A percentile compares a stretch with the other conserved stretches of the same genome.
phyloP scores from a whole-genome alignment of 2,113 vertebrate species.

The Delphinapterus leucas region DNA sequence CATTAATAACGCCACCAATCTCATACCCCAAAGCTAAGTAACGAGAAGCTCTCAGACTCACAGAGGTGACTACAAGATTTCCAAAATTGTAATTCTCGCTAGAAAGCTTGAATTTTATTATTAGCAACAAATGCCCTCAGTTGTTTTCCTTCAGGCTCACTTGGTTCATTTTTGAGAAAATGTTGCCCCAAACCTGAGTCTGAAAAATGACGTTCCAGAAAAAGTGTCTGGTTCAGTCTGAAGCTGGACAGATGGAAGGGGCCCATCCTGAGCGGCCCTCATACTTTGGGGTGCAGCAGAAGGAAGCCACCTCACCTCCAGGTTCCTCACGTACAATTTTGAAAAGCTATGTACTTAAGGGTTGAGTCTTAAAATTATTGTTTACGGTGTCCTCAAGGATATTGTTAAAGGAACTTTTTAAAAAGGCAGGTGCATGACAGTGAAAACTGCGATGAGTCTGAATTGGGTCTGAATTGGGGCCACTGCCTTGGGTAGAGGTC shows the following conservation, averaged over 20 bases:
- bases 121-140: background rate
- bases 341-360: background rate
- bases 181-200: background rate
- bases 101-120: background rate
- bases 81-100: background rate
- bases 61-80: background rate
- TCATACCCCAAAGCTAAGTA: background rate
- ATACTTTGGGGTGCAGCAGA: rapidly evolving
- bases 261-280: rapidly evolving
- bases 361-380: no score
- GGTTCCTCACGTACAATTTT: rapidly evolving
- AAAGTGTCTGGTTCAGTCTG: background rate
- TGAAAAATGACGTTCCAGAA: background rate
- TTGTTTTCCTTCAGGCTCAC: background rate
- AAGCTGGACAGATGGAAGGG: rapidly evolving
- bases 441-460: background rate
- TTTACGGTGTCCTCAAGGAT: background rate
- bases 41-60: background rate
- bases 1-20: rapidly evolving
- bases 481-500: background rate
- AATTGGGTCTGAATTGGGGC: rapidly evolving
- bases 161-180: background rate
- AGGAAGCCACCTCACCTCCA: background rate
- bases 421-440: rapidly evolving
- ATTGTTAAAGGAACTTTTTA: background rate